Evolutionary conservation across 2,888 invertebrate species (phyloP), one percentile per base, ranked within the genome.

Genomic region (Sarcophaga variegata): DNA sequence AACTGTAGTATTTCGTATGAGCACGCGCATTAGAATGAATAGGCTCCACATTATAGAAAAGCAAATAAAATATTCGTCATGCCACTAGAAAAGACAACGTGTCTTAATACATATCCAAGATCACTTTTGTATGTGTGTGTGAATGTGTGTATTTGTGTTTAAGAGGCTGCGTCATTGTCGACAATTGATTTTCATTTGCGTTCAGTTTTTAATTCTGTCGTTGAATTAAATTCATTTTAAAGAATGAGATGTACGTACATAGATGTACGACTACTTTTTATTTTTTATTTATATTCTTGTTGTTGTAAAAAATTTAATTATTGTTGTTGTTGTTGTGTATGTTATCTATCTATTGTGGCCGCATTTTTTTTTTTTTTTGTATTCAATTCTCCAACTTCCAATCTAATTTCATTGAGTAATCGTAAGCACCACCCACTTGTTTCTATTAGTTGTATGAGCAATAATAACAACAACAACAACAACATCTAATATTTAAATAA

Each of bases 361-460:
- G 54, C 14, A 2, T 14, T 54, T 54, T 12, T 14, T 54, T 4
- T 12, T 14, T 11, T 49, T 14, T 11, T 49, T 49, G 78, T 59
- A n/a, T 69, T 79, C 69, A 60, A 83, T 81, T 66, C 64, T 84
- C 83, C 84, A 87, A 83, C 70, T 66, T 84, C 81, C 87, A 87
- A 87, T 81, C 81, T 84, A 81, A 87, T 87, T 87, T 81, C 81
- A 83, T 17, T 54, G 59, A 79, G 72, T 71, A 49, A 54, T 71
- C 75, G 71, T 78, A 76, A 71, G 84, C 87, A 87, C 87, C 87
- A 87, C 87, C 87, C 87, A 87, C 87, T 87, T 84, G 74, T 78
- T 84, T 87, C 69, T 66, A 80, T 77, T 79, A 84, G 83, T 82
- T 69, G 37, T 64, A 59, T 67, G 11, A 10, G 25, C 67, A 69